A percentile compares a stretch with the other conserved stretches of the same genome.
Conservation (phyloP, 2,113 vertebrate species). For the Typhlomys cinereus region DNA sequence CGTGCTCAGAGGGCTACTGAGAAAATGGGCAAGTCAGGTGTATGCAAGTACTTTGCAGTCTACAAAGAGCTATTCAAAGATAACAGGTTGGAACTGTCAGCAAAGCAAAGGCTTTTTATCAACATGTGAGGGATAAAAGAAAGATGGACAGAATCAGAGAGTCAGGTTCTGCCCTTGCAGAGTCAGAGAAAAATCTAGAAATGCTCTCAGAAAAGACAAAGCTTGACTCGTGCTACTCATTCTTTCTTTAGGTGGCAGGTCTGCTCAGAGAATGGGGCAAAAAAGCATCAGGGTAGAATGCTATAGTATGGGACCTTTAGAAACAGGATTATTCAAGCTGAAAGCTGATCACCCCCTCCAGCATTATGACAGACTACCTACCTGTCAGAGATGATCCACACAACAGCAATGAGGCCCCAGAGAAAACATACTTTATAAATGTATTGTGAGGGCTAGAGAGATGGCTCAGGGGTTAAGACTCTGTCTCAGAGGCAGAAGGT, state of each 20-base stretch:
- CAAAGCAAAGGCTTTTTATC: conserved; percentile 52
- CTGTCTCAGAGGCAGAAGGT: too few species aligned
- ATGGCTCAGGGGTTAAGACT: too few species aligned
- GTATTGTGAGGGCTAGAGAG: too few species aligned
- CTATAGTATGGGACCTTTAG: not conserved
- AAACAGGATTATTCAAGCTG: conserved; percentile 12
- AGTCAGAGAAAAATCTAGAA: conserved; percentile 54
- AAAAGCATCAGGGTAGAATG: conserved; percentile 9
- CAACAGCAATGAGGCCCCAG: not conserved
- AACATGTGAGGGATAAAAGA: not conserved
- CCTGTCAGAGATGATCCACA: not conserved
- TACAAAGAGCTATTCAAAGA: conserved; percentile 40
- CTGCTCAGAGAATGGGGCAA: not conserved
- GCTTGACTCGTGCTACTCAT: conserved; percentile 52
- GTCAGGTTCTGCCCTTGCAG: conserved; percentile 31
- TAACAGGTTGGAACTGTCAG: not conserved
- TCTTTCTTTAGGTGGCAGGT: conserved; percentile 44
- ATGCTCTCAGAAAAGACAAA: conserved; percentile 29
- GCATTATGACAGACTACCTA: not conserved
- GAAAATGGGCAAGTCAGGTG: not conserved
- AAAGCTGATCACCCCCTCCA: not conserved
- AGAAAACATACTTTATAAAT: not conserved
- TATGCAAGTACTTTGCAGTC: not conserved
- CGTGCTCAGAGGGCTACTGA: not conserved
- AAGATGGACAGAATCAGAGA: conserved; percentile 51